Base-by-base conservation (phyloP, 2,888 invertebrate species). In the Lobophora halterata region DNA sequence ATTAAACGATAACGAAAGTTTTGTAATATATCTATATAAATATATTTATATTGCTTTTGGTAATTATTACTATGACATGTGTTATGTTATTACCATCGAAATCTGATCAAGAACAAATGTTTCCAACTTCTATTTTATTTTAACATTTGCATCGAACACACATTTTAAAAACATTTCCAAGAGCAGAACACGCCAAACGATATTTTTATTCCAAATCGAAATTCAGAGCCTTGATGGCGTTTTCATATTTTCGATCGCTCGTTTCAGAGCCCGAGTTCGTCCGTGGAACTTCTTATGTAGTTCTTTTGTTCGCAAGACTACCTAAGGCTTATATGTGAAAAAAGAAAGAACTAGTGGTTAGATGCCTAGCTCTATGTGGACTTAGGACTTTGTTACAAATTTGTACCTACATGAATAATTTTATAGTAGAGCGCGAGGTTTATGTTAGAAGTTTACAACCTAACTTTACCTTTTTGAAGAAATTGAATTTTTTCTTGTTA, bases 261-360 rank as follows among this genome's bases (percentile, higher is more conserved):
- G 41, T 60, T 62, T 61, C 47, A 52, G 54, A 57, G 69, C 67
- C 36, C 53, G 43, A 38, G 44, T 33, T 36, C 44, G 38, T 26
- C 32, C 25, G 21, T 39, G 41, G 31, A 39, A 44, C 31, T 46
- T 46, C 33, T 34, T 39, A 33, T 44, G 34, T 39, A 46, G 19
- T 34, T 46, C 76, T 72, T 76, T 78, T 77, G 76, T 77, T 69
- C 55, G 55, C 46, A 68, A 74, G 75, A 72, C 70, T 69, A 61
- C 66, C 53, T 59, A 61, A 56, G 56, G 55, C 58, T 57, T 61
- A 19, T 64, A 63, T 54, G 54, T 11, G 27, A 32, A 34, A 53
- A 49, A 51, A 19, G 21, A 43, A 31, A 38, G 29, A 46, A 37
- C 31, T 41, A 41, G 43, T 29, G 37, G 46, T 38, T 40, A 41